Conservation (phyloP, 2,113 vertebrate genomes). For the Calidris pygmaea region DNA sequence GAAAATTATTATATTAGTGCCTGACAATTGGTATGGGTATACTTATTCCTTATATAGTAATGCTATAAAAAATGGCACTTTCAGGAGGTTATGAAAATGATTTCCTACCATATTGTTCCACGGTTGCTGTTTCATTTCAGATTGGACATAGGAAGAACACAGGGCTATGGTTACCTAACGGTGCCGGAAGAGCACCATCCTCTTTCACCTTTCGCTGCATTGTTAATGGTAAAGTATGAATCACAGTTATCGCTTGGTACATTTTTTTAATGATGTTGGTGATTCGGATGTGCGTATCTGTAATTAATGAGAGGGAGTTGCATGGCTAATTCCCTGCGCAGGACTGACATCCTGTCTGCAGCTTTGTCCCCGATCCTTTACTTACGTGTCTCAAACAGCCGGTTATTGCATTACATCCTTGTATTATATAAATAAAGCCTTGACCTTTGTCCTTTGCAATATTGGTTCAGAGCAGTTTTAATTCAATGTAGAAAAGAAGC, state of each 20-base stretch:
- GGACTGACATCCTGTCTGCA: slow-evolving; percentile 55
- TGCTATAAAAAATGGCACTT: not conserved
- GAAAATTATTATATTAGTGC: not conserved
- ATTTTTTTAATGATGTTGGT: not conserved
- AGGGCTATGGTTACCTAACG: not conserved
- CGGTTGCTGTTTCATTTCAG: not conserved
- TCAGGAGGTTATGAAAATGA: not conserved
- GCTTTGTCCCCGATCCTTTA: slow-evolving; percentile 35
- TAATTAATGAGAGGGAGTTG: slow-evolving; percentile 46
- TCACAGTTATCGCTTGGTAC: not conserved
- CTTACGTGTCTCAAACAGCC: slow-evolving; percentile 43
- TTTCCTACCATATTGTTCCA: not conserved
- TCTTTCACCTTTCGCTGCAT: not conserved
- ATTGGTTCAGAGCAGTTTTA: slow-evolving; percentile 9
- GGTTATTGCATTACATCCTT: slow-evolving; percentile 64
- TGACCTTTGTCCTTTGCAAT: slow-evolving; percentile 34
- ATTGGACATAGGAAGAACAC: not conserved
- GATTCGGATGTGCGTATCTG: not conserved
- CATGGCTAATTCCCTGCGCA: slow-evolving; percentile 38
- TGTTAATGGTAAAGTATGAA: slow-evolving; percentile 11
- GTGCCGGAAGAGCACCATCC: not conserved
- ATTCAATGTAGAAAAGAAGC: slow-evolving; percentile 7
- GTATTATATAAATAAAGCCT: slow-evolving; percentile 54
- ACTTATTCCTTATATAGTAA: not conserved
- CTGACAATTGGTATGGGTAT: not conserved